A percentile compares a stretch with the other conserved stretches of the same genome.
Conservation (phyloP, 1,140 invertebrate genomes). For the Drosophila jambulina region DNA sequence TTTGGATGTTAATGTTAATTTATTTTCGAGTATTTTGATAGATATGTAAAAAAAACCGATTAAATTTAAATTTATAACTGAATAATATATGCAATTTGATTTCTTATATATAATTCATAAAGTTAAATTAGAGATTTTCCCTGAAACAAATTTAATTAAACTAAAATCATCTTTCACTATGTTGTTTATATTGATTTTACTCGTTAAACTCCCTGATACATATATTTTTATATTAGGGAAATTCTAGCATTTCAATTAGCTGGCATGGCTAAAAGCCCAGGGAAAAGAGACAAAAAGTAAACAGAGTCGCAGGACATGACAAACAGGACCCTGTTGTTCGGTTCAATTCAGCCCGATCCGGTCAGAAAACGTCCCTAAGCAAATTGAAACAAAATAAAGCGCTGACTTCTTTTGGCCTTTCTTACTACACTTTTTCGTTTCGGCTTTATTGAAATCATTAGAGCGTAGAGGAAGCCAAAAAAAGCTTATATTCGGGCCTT, state of each 20-base stretch:
- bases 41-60: neutral
- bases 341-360: conserved; percentile 39
- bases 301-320: conserved; percentile 28
- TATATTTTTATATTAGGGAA: neutral
- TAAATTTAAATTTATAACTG: neutral
- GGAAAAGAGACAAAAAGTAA: conserved; percentile 5
- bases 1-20: neutral
- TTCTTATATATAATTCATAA: neutral
- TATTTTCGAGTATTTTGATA: neutral
- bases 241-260: conserved; percentile 67
- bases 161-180: too few relatives aligned
- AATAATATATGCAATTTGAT: neutral
- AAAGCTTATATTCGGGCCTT: conserved; percentile 19
- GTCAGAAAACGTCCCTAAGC: conserved; percentile 45
- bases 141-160: neutral
- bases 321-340: conserved; percentile 44
- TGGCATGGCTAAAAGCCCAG: conserved; percentile 47
- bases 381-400: conserved; percentile 78
- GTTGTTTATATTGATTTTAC: neutral
- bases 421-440: conserved; percentile 27
- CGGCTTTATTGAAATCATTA: conserved; percentile 81
- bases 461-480: conserved; percentile 52
- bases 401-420: conserved; percentile 44
- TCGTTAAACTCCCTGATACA: neutral
- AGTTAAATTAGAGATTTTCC: neutral